Conservation (phyloP, 2,888 invertebrate genomes). For the Zaprionus obscuricornis region DNA sequence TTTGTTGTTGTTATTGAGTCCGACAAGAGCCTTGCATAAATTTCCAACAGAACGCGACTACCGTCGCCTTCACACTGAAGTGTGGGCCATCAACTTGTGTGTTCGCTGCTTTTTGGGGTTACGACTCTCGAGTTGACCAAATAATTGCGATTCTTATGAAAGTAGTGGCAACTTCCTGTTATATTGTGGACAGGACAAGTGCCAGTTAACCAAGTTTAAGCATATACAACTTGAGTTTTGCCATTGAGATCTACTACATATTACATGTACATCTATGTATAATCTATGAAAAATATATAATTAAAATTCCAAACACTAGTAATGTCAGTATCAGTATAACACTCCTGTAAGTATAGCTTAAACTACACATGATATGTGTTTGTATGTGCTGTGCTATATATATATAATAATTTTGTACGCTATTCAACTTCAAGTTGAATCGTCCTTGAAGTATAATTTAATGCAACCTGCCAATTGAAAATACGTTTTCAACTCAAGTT, state of each 20-base stretch:
- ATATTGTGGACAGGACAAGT: conserved; percentile 16
- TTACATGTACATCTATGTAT: neutral
- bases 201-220: conserved; percentile 45
- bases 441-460: conserved; percentile 72
- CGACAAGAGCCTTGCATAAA: conserved; percentile 68
- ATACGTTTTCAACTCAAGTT: conserved; percentile 53
- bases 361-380: too few species aligned
- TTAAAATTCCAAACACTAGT: neutral
- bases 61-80: conserved; percentile 33
- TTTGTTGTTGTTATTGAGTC: conserved; percentile 30
- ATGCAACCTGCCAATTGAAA: conserved; percentile 73
- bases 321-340: too few species aligned
- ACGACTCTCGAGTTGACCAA: conserved; percentile 54
- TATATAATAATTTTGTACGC: conserved; percentile 16
- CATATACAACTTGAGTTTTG: conserved; percentile 8
- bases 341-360: too few species aligned
- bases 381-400: too few species aligned
- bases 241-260: too few species aligned
- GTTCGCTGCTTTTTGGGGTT: conserved; percentile 22
- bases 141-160: conserved; percentile 53
- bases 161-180: conserved; percentile 9
- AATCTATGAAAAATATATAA: neutral
- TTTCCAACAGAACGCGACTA: conserved; percentile 58
- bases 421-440: conserved; percentile 41
- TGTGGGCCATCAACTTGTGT: conserved; percentile 29